Percentiles rank a stretch among this genome's conserved stretches.
These are phyloP conservation scores for Sebastes goodei DNA, from an alignment of 2,797 vertebrate genomes.

Conservation along the genomic window DNA sequence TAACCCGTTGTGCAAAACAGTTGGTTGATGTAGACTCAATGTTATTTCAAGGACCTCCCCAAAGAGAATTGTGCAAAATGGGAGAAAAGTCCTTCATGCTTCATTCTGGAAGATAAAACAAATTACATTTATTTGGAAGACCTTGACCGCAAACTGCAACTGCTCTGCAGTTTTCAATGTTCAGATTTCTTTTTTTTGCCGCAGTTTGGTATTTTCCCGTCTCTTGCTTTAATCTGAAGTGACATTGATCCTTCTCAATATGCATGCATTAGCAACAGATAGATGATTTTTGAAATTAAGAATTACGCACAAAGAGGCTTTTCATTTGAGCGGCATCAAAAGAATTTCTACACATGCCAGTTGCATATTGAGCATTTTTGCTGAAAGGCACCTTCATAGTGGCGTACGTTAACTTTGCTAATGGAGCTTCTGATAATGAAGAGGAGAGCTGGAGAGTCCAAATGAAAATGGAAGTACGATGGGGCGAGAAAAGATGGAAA, in stretches of 20 bases:
- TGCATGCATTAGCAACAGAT: slow-evolving; percentile 31
- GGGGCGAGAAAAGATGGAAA: background rate
- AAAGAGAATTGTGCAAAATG: slow-evolving; percentile 65
- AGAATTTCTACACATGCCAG: background rate
- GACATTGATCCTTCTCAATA: slow-evolving; percentile 59
- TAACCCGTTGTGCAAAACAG: slow-evolving; percentile 68
- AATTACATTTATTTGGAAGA: slow-evolving; percentile 62
- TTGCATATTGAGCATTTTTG: background rate
- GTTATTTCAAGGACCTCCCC: slow-evolving; percentile 78
- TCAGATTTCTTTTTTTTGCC: background rate
- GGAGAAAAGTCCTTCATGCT: slow-evolving; percentile 72
- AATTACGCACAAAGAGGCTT: slow-evolving; percentile 47
- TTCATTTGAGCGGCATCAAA: slow-evolving; percentile 45
- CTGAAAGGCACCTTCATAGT: slow-evolving; percentile 54
- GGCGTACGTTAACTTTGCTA: slow-evolving; percentile 40
- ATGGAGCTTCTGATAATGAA: slow-evolving; percentile 52
- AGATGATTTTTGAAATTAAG: slow-evolving; percentile 43
- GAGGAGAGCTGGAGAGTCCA: background rate
- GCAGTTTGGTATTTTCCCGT: background rate
- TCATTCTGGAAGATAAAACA: slow-evolving; percentile 58
- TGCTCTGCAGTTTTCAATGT: slow-evolving; percentile 13
- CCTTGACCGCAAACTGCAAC: slow-evolving; percentile 39
- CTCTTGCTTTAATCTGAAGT: slow-evolving; percentile 50
- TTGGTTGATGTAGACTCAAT: slow-evolving; percentile 65
- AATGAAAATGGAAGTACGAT: slow-evolving; percentile 6